A percentile compares a stretch with the other conserved stretches of the same genome.
Conservation (phyloP, 2,888 invertebrate species). For the Ennomos quercinarius region DNA sequence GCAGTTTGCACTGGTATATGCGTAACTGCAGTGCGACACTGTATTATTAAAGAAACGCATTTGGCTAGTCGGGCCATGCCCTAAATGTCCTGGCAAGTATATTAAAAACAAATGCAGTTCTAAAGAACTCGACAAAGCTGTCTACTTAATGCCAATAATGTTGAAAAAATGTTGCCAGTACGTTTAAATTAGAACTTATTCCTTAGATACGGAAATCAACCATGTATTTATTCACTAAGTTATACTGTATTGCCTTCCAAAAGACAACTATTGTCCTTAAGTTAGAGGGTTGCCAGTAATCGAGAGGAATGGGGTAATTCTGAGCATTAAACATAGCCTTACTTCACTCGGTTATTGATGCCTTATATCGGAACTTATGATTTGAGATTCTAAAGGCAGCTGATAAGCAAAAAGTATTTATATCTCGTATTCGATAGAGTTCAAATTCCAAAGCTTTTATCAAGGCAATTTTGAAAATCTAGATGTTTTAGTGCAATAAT, state of each 20-base stretch:
- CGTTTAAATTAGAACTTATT: constrained; percentile 15
- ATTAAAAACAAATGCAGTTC: not conserved
- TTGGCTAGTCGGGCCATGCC: not conserved
- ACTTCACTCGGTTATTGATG: constrained; percentile 9
- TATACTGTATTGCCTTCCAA: constrained; percentile 25
- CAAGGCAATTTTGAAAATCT: constrained; percentile 21
- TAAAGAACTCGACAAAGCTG: not conserved
- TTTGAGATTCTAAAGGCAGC: constrained; percentile 30
- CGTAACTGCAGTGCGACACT: no score
- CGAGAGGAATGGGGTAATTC: constrained; percentile 13
- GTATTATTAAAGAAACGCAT: not conserved
- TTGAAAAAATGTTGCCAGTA: constrained; percentile 13
- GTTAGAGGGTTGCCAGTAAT: not conserved
- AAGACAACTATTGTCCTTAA: constrained; percentile 3
- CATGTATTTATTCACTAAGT: constrained; percentile 29
- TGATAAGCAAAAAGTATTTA: constrained; percentile 28
- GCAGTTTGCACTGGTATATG: no score
- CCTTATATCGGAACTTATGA: constrained; percentile 21
- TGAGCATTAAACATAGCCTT: constrained; percentile 27
- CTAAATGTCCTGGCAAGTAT: constrained; percentile 13
- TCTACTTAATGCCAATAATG: not conserved
- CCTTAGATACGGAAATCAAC: constrained; percentile 13
- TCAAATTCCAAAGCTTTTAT: constrained; percentile 27
- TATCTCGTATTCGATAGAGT: constrained; percentile 22
- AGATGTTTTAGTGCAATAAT: constrained; percentile 31